These are phyloP conservation scores for Chascanopsetta lugubris DNA, from an alignment of 2,113 vertebrate species.

Conservation along the genomic window DNA sequence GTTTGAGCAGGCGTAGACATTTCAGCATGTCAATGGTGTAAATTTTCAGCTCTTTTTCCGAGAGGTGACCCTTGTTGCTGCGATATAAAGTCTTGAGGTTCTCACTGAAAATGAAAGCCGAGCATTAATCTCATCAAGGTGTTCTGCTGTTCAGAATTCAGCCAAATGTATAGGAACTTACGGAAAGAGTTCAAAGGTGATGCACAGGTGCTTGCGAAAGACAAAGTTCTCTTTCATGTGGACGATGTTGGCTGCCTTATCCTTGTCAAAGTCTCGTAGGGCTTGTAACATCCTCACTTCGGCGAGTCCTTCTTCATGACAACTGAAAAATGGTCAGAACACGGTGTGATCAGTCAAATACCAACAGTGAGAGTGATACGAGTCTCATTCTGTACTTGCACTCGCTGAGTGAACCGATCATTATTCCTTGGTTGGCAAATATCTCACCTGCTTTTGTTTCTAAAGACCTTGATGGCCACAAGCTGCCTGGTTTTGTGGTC, in stretches of 20 bases:
- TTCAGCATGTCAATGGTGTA: background rate
- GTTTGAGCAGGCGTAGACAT: background rate
- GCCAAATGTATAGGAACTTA: constrained; percentile 2
- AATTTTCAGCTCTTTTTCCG: constrained; percentile 1
- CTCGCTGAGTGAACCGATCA: too few relatives aligned
- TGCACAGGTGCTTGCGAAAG: background rate
- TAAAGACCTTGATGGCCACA: too few relatives aligned
- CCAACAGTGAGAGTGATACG: too few relatives aligned
- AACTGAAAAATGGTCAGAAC: too few relatives aligned
- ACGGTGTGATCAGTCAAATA: too few relatives aligned
- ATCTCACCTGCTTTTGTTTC: too few relatives aligned
- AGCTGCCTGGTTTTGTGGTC: too few relatives aligned
- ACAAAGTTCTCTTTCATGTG: background rate
- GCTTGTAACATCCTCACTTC: constrained; percentile 1
- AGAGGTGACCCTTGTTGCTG: background rate
- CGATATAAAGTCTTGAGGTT: background rate
- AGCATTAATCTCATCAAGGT: background rate
- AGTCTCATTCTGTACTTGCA: too few relatives aligned
- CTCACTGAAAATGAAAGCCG: background rate
- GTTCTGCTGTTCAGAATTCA: background rate
- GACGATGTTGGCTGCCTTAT: background rate
- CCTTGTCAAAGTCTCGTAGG: background rate
- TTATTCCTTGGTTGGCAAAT: too few relatives aligned
- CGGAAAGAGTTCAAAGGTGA: constrained; percentile 10
- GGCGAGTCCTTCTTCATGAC: too few relatives aligned